These are phyloP conservation scores for Penaeus chinensis DNA, from an alignment of 1,140 invertebrate species.

Conservation along the genomic window DNA sequence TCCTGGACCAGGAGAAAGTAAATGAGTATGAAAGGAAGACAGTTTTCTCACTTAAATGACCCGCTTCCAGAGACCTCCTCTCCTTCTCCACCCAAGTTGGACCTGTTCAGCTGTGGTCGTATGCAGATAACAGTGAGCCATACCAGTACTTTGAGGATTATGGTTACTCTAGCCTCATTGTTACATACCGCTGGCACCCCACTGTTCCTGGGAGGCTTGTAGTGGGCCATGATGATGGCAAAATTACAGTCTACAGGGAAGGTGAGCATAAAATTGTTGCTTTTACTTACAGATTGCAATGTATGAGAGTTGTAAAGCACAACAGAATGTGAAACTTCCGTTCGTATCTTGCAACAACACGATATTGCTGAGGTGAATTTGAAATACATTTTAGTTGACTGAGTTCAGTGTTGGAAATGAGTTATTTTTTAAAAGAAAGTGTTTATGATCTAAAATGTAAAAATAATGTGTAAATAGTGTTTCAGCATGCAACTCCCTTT, in stretches of 20 bases:
- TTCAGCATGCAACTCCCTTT: too few relatives aligned
- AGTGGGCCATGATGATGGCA: slow-evolving; percentile 69
- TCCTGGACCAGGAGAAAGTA: too few relatives aligned
- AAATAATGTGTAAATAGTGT: too few relatives aligned
- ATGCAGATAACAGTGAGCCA: slow-evolving; percentile 49
- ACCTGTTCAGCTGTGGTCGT: slow-evolving; percentile 60
- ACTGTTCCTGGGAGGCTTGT: slow-evolving; percentile 65
- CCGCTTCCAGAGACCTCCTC: slow-evolving; percentile 45
- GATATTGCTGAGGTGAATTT: too few relatives aligned
- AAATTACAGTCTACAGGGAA: slow-evolving; percentile 68
- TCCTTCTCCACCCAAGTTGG: slow-evolving; percentile 54
- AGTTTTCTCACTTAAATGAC: not conserved
- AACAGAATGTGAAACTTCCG: too few relatives aligned
- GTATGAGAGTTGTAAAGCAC: too few relatives aligned
- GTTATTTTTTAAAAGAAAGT: too few relatives aligned
- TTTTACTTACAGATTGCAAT: too few relatives aligned
- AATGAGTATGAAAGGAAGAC: not conserved
- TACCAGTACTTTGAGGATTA: slow-evolving; percentile 53
- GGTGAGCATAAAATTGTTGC: slow-evolving; percentile 61
- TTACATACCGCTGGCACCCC: slow-evolving; percentile 59
- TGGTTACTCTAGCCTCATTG: slow-evolving; percentile 52
- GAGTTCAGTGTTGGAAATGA: too few relatives aligned
- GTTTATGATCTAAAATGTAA: too few relatives aligned
- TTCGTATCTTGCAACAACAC: too few relatives aligned
- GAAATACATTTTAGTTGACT: too few relatives aligned